A percentile compares a stretch with the other conserved stretches of the same genome.
Conservation (phyloP, 2,113 vertebrate species). For the Orcinus orca region DNA sequence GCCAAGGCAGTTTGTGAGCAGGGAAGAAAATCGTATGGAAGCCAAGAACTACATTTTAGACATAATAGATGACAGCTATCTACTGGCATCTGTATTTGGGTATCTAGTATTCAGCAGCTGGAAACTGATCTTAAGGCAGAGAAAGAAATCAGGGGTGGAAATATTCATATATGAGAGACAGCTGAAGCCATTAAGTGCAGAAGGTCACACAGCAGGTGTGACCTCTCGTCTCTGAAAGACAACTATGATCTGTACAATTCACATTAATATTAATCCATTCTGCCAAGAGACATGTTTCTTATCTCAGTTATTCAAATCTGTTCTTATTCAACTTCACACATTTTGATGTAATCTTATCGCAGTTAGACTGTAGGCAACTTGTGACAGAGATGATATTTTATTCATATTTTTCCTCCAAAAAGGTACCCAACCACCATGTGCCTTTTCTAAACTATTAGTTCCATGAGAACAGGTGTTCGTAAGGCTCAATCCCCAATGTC, state of each 20-base stretch:
- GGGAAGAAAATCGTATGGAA: background rate
- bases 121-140: background rate
- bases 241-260: background rate
- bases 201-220: background rate
- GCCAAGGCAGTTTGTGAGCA: background rate
- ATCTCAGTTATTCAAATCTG: slow-evolving; percentile 38
- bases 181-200: background rate
- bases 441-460: background rate
- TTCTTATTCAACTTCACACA: slow-evolving; percentile 31
- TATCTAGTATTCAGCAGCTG: background rate
- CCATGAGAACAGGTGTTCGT: background rate
- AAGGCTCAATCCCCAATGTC: background rate
- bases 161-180: background rate
- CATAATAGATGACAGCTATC: background rate
- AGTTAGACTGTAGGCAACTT: background rate
- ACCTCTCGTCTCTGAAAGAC: background rate
- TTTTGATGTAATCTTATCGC: background rate
- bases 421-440: background rate
- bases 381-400: background rate
- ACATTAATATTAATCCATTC: slow-evolving; percentile 38
- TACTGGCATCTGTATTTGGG: background rate
- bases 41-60: background rate
- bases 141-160: background rate
- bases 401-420: slow-evolving; percentile 20
- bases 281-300: background rate